A percentile compares a stretch with the other conserved stretches of the same genome.
Evolutionary conservation across 2,797 vertebrate genomes (phyloP).

Genomic region (Cheirogaleus major): DNA sequence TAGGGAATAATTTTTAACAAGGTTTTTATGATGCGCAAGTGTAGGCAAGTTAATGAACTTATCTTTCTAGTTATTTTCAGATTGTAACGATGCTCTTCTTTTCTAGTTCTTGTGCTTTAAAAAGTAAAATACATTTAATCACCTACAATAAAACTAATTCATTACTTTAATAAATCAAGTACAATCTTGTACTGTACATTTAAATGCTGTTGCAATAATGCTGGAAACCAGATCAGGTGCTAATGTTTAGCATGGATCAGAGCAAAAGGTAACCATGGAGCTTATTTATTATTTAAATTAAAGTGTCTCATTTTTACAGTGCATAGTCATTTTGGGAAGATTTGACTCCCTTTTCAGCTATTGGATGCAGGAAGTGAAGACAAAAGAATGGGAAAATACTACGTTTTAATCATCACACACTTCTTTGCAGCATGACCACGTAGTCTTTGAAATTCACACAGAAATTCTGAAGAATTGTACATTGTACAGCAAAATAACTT

Average conservation of each 20-base stretch:
- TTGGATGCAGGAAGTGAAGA: conserved; percentile 74
- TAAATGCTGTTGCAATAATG: conserved; percentile 77
- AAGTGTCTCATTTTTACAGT: conserved; percentile 76
- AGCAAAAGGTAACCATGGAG: conserved; percentile 72
- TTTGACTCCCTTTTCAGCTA: conserved; percentile 68
- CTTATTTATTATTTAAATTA: conserved; percentile 85
- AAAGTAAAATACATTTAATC: conserved; percentile 92
- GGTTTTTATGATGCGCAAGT: conserved; percentile 98
- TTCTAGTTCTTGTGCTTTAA: conserved; percentile 93
- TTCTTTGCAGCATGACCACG: conserved; percentile 77
- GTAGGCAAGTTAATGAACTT: conserved; percentile 99
- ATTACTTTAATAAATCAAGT: conserved; percentile 90
- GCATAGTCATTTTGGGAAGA: conserved; percentile 80
- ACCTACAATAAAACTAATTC: conserved; percentile 90
- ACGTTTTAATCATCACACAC: conserved; percentile 77
- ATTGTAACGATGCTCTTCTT: conserved; percentile 93
- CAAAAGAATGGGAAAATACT: conserved; percentile 79
- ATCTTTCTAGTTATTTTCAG: conserved; percentile 98
- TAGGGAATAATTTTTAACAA: conserved; percentile 99
- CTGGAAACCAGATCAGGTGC: conserved; percentile 83
- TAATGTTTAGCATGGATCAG: conserved; percentile 77
- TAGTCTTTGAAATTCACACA: conserved; percentile 79
- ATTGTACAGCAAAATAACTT: conserved; percentile 78
- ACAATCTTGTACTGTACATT: conserved; percentile 81
- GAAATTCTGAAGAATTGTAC: conserved; percentile 79